These are phyloP conservation scores for Helicorthomorpha holstii DNA, from an alignment of 1,140 invertebrate species.

Conservation along the genomic window DNA sequence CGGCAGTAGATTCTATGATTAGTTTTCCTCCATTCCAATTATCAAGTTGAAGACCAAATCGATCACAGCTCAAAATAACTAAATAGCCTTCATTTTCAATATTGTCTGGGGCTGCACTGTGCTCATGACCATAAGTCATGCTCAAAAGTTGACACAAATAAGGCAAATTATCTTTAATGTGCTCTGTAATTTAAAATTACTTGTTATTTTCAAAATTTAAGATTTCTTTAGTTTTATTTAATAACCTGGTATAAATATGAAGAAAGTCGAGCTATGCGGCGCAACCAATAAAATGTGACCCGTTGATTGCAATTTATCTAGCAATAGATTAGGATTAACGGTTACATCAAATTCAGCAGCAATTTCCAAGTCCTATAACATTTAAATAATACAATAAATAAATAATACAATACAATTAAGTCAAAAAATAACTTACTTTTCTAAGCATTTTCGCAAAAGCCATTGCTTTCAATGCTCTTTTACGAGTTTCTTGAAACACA, in stretches of 20 bases:
- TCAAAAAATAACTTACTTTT: constrained; percentile 21
- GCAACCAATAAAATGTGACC: constrained; percentile 26
- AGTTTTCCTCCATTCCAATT: constrained; percentile 23
- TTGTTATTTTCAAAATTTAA: neutral
- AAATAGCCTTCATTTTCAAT: constrained; percentile 22
- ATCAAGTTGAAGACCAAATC: constrained; percentile 4
- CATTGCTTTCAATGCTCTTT: constrained; percentile 55
- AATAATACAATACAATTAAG: constrained; percentile 5
- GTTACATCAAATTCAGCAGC: constrained; percentile 29
- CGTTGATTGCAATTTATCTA: constrained; percentile 25
- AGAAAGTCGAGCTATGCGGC: constrained; percentile 24
- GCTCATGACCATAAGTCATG: constrained; percentile 15
- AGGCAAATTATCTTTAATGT: constrained; percentile 13
- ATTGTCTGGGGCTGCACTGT: constrained; percentile 7
- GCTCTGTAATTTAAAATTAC: constrained; percentile 7
- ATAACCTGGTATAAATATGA: constrained; percentile 29
- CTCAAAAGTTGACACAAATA: constrained; percentile 17
- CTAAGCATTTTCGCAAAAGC: constrained; percentile 59
- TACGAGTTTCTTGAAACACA: constrained; percentile 57
- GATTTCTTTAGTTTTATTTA: neutral
- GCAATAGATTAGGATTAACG: constrained; percentile 19
- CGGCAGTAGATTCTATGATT: constrained; percentile 28
- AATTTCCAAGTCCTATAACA: constrained; percentile 38
- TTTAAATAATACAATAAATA: constrained; percentile 1
- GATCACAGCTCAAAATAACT: constrained; percentile 22